These are phyloP conservation scores for Pelobates fuscus DNA, from an alignment of 2,113 vertebrate genomes.

Conservation along the genomic window DNA sequence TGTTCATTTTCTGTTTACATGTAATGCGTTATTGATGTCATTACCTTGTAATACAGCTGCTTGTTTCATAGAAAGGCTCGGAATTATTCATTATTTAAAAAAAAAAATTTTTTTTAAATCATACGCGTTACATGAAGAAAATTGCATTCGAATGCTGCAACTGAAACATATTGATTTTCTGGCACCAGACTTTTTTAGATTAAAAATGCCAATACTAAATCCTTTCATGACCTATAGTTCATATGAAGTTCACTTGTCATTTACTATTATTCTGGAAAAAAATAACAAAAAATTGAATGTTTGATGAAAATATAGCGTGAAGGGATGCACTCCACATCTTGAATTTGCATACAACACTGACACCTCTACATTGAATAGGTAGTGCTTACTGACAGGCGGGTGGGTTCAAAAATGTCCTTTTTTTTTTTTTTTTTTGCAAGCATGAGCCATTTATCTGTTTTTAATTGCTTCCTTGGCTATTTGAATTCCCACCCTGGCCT, in stretches of 20 bases:
- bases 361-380: constrained; percentile 65
- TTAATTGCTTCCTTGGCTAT: constrained; percentile 61
- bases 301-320: constrained; percentile 85
- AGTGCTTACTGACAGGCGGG: constrained; percentile 45
- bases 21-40: constrained; percentile 82
- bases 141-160: constrained; percentile 77
- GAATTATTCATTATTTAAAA: constrained; percentile 80
- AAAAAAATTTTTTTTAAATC: constrained; percentile 63
- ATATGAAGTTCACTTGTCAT: constrained; percentile 97
- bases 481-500: constrained; percentile 49
- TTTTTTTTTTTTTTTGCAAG: constrained; percentile 52
- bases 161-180: constrained; percentile 95
- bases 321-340: constrained; percentile 65
- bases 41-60: constrained; percentile 77
- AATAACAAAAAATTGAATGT: constrained; percentile 76
- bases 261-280: constrained; percentile 85
- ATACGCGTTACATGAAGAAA: constrained; percentile 75
- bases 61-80: constrained; percentile 80
- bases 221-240: constrained; percentile 89
- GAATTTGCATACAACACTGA: constrained; percentile 74
- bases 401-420: constrained; percentile 54
- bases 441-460: constrained; percentile 63
- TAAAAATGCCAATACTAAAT: constrained; percentile 98
- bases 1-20: constrained; percentile 88
- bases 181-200: constrained; percentile 88